Evolutionary conservation across 2,113 vertebrate genomes (phyloP).

Genomic region (Brachypodius melanocephalos): DNA sequence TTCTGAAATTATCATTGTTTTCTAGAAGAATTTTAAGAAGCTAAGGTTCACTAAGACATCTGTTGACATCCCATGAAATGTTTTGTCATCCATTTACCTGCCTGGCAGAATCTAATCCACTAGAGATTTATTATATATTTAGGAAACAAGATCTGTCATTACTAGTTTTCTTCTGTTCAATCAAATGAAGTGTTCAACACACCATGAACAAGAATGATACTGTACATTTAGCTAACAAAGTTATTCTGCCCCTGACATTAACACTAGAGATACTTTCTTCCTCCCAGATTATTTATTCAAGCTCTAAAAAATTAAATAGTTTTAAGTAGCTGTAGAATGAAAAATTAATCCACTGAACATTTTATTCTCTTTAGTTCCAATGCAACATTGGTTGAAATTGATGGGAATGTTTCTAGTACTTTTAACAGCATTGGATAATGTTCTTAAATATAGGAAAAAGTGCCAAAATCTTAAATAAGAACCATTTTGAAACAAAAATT

Average conservation of each 20-base stretch:
- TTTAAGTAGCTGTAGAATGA: neutral
- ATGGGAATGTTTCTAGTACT: neutral
- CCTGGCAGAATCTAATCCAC: neutral
- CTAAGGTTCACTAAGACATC: neutral
- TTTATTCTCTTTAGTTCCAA: neutral
- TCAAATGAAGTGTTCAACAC: neutral
- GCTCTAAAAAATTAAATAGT: neutral
- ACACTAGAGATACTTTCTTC: neutral
- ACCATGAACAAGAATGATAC: neutral
- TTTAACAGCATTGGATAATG: neutral
- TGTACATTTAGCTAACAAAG: neutral
- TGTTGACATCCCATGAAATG: neutral
- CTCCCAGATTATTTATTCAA: neutral
- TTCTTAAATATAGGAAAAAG: neutral
- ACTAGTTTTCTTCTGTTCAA: neutral
- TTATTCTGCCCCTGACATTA: neutral
- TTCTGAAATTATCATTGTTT: neutral
- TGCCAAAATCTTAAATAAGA: neutral
- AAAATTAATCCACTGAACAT: neutral
- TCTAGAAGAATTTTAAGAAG: neutral
- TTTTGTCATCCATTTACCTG: neutral
- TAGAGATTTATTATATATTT: neutral
- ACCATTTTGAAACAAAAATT: neutral
- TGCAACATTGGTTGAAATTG: neutral
- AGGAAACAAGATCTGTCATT: neutral